A percentile compares a stretch with the other conserved stretches of the same genome.
These are phyloP conservation scores for Troglohyphantes excavatus DNA, from an alignment of 2,888 invertebrate genomes.

Conservation along the genomic window DNA sequence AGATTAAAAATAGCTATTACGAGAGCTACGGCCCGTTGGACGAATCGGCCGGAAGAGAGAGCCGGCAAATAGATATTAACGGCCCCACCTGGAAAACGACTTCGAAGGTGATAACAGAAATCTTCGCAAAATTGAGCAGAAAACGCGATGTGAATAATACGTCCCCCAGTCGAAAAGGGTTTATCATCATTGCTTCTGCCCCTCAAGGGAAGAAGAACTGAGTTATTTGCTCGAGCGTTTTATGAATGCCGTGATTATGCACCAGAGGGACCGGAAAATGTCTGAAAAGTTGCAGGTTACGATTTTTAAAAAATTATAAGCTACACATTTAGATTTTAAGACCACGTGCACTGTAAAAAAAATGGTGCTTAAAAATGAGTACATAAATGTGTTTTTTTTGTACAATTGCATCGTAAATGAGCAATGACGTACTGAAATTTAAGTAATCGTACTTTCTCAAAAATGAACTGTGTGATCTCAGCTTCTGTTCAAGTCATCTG, in stretches of 20 bases:
- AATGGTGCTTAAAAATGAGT: no score
- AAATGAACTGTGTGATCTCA: no score
- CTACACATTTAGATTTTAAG: no score
- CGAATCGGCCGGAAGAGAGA: not conserved
- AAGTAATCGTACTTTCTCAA: no score
- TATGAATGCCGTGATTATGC: not conserved
- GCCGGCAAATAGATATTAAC: conserved; percentile 36
- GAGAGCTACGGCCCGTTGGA: conserved; percentile 2
- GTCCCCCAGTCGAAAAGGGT: not conserved
- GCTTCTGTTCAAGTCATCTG: no score
- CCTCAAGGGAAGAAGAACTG: not conserved
- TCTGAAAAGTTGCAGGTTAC: not conserved
- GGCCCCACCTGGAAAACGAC: not conserved
- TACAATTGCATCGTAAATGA: no score
- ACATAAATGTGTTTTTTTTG: no score
- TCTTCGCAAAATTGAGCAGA: not conserved
- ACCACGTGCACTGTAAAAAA: no score
- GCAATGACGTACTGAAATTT: no score
- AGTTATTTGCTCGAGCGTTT: not conserved
- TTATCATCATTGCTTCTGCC: not conserved
- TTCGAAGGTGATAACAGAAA: conserved; percentile 9
- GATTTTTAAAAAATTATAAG: no score
- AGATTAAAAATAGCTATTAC: conserved; percentile 44
- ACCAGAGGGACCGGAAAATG: not conserved
- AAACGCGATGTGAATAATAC: not conserved